phyloP scores from a whole-genome alignment of 1,140 invertebrate species.

The Nasonia giraulti region DNA sequence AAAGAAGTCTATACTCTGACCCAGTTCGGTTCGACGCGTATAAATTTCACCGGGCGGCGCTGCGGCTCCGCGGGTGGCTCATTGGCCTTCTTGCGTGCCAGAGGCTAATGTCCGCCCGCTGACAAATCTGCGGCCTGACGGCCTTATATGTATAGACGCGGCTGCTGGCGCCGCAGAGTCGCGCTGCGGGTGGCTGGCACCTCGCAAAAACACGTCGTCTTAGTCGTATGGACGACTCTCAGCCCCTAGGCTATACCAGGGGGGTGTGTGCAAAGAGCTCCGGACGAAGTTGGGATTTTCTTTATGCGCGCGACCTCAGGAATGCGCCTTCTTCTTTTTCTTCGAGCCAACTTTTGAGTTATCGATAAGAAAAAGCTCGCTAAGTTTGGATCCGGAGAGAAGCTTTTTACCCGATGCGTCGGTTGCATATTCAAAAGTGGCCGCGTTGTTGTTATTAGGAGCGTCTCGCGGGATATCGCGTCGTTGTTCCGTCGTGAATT shows the following conservation, averaged over 20 bases:
- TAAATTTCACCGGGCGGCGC: background rate
- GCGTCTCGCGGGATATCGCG: no score
- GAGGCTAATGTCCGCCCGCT: constrained; percentile 47
- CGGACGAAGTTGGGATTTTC: background rate
- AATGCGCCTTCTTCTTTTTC: background rate
- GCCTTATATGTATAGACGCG: background rate
- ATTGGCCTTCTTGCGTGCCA: constrained; percentile 35
- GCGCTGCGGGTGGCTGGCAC: background rate
- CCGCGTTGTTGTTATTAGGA: no score
- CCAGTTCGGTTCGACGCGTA: background rate
- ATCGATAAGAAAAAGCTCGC: background rate
- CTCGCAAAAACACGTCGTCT: constrained; percentile 5
- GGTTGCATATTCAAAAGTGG: no score
- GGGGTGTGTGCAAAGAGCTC: no score
- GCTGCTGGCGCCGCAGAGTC: background rate
- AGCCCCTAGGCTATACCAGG: background rate
- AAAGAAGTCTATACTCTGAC: background rate
- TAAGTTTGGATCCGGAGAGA: no score
- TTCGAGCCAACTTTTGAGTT: background rate
- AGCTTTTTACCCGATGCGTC: no score
- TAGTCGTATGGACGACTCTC: background rate
- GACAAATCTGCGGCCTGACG: constrained; percentile 48
- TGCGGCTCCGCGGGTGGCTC: constrained; percentile 27
- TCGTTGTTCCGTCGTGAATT: no score
- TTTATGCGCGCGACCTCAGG: background rate